phyloP scores from a whole-genome alignment of 2,113 vertebrate genomes.

The Nycticorax nycticorax region DNA sequence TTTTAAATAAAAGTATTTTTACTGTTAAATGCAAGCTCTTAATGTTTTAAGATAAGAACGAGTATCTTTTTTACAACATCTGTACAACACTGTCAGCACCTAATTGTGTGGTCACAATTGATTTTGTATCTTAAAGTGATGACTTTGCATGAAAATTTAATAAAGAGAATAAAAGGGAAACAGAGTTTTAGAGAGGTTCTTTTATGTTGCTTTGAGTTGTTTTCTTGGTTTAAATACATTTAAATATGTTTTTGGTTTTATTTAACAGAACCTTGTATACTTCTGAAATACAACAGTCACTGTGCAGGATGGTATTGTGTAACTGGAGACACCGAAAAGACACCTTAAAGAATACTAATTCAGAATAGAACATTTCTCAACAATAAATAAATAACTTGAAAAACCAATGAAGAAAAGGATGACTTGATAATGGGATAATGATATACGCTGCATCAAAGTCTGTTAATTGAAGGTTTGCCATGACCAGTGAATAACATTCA shows the following conservation, averaged over 20 bases:
- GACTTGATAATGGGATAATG: conserved; percentile 69
- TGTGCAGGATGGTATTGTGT: neutral
- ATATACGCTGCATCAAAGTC: conserved; percentile 34
- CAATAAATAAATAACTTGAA: conserved; percentile 56
- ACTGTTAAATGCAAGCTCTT: neutral
- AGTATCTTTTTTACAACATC: neutral
- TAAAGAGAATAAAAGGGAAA: neutral
- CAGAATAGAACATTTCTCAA: neutral
- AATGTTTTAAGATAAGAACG: neutral
- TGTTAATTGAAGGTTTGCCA: conserved; percentile 71
- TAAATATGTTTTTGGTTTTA: neutral
- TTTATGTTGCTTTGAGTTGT: neutral
- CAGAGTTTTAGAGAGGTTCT: neutral
- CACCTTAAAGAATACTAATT: neutral
- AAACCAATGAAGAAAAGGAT: conserved; percentile 26
- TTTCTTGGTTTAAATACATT: neutral
- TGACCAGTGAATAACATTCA: conserved; percentile 62
- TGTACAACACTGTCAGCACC: neutral
- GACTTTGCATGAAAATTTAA: neutral
- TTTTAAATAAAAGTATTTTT: neutral
- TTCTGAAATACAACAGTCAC: neutral
- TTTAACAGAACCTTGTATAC: neutral
- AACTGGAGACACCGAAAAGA: neutral
- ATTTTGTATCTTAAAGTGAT: neutral
- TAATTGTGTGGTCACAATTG: neutral